Percentiles rank a stretch among this genome's conserved stretches.
These are phyloP conservation scores for Pachycephus smyrnensis DNA, from an alignment of 2,888 invertebrate genomes.

Conservation along the genomic window DNA sequence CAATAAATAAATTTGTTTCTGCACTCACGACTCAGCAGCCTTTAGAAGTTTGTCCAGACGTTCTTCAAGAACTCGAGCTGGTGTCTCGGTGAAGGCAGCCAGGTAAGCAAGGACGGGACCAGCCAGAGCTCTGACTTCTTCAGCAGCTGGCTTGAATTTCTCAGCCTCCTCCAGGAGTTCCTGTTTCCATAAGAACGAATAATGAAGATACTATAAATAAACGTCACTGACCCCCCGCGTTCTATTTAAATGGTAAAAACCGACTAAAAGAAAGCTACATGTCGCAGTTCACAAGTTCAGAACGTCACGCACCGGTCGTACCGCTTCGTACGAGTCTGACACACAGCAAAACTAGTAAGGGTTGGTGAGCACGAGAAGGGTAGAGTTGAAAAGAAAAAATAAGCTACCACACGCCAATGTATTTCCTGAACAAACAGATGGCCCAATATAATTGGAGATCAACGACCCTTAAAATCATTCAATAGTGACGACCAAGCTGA, in stretches of 20 bases:
- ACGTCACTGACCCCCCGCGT: background rate
- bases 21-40: conserved; percentile 75
- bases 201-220: background rate
- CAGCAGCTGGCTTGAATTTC: conserved; percentile 73
- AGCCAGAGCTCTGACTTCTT: conserved; percentile 78
- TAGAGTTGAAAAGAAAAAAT: background rate
- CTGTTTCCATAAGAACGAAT: conserved; percentile 66
- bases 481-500: background rate
- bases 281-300: background rate
- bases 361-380: background rate
- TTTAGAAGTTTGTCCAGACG: conserved; percentile 78
- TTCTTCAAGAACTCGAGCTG: conserved; percentile 77
- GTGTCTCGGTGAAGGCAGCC: conserved; percentile 76
- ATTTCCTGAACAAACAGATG: background rate
- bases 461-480: background rate
- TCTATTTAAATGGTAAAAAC: background rate
- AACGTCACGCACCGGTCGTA: conserved; percentile 36
- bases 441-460: background rate
- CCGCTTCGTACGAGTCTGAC: conserved; percentile 41
- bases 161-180: conserved; percentile 81
- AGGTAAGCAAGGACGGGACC: conserved; percentile 79
- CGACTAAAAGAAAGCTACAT: background rate
- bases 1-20: background rate
- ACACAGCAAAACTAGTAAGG: background rate
- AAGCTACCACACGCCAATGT: background rate